Base-by-base conservation (phyloP, 2,888 invertebrate genomes). In the Ecliptopera silaceata region DNA sequence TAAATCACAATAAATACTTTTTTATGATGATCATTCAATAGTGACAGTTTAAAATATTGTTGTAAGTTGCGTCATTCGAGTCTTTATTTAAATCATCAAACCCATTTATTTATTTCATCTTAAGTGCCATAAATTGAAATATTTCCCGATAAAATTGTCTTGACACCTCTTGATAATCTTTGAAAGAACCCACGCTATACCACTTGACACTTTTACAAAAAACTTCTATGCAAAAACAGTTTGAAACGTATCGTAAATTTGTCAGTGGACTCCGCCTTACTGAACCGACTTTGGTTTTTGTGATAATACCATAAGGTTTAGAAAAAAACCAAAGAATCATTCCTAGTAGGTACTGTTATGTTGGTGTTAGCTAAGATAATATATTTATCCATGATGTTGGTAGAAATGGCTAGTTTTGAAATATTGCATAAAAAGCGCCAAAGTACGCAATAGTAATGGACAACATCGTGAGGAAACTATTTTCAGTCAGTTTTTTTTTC, bases 171-270 rank as follows among this genome's bases (percentile, higher is more conserved):
- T 70, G 73, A 76, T 78, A 77, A 80, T 76, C 74, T 75, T 62
- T 69, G 62, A 42, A 61, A 63, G 66, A 64, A 63, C 65, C 46
- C 59, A 63, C 66, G 56, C 69, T 63, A 54, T 71, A 75, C 72
- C 75, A 69, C 71, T 75, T 55, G 69, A 64, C 76, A 75, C 77
- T 80, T 76, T 73, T 65, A 72, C 74, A 77, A 78, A 76, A 72
- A 66, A 66, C 45, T 52, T 61, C 45, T 22, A 18, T 13, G 50
- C 69, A 69, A 69, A 73, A 67, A 68, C 61, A 55, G 39, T 45
- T n/a, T 22, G 29, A 79, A 79, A 80, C 56, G 6, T 64, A 64
- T 71, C 79, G 79, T 85, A 85, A 84, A 84, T 84, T 82, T 85
- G 83, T 85, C 84, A 83, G 70, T 68, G 64, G 50, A 56, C 72